Evolutionary conservation across 1,140 invertebrate genomes (phyloP).

Genomic region (Drosophila rufa): DNA sequence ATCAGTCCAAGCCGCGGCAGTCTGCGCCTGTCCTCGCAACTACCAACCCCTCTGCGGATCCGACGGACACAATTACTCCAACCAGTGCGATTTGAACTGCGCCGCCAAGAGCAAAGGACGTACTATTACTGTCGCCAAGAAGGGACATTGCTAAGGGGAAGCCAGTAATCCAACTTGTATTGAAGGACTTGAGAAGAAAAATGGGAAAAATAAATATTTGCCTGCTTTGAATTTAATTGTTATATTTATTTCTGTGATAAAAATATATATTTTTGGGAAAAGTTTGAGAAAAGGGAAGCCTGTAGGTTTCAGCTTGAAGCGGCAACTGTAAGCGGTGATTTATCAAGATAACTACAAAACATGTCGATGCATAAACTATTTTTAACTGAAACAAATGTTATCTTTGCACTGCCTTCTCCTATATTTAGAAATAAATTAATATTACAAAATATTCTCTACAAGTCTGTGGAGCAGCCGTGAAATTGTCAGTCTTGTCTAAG

Average conservation of each 20-base stretch:
- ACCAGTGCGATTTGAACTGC: constrained; percentile 63
- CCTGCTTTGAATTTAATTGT: neutral
- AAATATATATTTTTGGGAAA: neutral
- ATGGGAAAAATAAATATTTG: neutral
- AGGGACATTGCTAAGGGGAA: constrained; percentile 47
- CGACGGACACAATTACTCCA: constrained; percentile 61
- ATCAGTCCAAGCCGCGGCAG: too few species aligned
- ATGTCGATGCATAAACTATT: neutral
- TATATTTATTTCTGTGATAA: neutral
- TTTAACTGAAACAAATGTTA: too few species aligned
- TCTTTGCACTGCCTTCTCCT: too few species aligned
- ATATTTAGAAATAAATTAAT: too few species aligned
- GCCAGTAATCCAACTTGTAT: neutral
- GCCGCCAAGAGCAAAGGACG: constrained; percentile 42
- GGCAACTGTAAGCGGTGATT: neutral
- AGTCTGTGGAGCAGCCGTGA: neutral
- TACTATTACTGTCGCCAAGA: constrained; percentile 23
- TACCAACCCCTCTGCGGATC: constrained; percentile 64
- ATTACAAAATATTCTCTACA: neutral
- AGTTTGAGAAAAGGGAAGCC: neutral
- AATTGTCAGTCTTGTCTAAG: neutral
- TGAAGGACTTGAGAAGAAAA: neutral
- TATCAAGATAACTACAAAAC: neutral
- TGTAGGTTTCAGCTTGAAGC: neutral
- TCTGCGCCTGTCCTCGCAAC: constrained; percentile 61